A percentile compares a stretch with the other conserved stretches of the same genome.
Conservation (phyloP, 2,888 invertebrate genomes). For the Scaptodrosophila latifasciaeformis region DNA sequence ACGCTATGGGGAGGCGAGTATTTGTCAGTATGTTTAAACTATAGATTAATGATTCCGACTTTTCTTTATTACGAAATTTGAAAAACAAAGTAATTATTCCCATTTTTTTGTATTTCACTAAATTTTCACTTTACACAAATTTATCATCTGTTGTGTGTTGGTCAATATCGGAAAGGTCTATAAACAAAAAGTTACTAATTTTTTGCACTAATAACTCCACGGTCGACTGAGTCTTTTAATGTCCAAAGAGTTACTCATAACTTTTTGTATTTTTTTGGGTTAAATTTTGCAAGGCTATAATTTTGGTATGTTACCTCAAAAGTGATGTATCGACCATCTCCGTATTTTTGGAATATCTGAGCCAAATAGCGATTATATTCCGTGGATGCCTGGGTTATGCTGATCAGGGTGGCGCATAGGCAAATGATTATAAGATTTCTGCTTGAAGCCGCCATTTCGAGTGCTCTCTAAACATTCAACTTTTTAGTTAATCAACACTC, state of each 20-base stretch:
- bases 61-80: too few relatives aligned
- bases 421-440: constrained; percentile 5
- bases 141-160: too few relatives aligned
- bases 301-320: constrained; percentile 73
- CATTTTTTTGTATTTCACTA: too few relatives aligned
- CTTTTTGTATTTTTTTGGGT: neutral
- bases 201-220: constrained; percentile 5
- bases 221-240: too few relatives aligned
- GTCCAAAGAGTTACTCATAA: neutral
- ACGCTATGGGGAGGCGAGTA: too few relatives aligned
- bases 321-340: constrained; percentile 71
- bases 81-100: too few relatives aligned
- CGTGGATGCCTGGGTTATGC: constrained; percentile 42
- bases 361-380: constrained; percentile 74
- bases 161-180: constrained; percentile 1
- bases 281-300: constrained; percentile 2
- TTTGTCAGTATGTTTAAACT: too few relatives aligned
- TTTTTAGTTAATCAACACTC: too few relatives aligned
- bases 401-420: constrained; percentile 12
- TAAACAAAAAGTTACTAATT: constrained; percentile 37
- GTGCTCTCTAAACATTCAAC: constrained; percentile 5
- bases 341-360: constrained; percentile 74
- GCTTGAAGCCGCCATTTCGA: too few relatives aligned
- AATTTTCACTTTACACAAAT: too few relatives aligned
- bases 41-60: too few relatives aligned